Conservation (phyloP, 2,888 invertebrate species). For the Nomada fabriciana region DNA sequence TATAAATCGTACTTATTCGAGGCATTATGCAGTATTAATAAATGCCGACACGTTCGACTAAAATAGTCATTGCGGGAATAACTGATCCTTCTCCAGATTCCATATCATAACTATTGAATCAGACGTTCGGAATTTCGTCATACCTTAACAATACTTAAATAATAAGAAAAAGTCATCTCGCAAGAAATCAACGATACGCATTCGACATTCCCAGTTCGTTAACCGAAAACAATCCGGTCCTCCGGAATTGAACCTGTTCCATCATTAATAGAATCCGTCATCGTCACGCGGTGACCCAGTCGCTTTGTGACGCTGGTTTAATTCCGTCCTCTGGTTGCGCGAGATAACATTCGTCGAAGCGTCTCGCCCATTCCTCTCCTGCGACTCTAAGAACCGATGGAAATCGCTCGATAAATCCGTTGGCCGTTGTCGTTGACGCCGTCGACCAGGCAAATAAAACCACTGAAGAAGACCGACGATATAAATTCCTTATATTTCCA, state of each 20-base stretch:
- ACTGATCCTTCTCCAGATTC: too few species aligned
- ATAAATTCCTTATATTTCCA: conserved; percentile 42
- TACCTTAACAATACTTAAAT: too few species aligned
- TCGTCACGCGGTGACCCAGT: conserved; percentile 16
- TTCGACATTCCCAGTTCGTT: too few species aligned
- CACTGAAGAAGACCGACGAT: conserved; percentile 35
- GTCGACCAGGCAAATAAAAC: conserved; percentile 42
- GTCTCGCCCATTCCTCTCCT: conserved; percentile 22
- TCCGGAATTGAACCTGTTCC: not conserved
- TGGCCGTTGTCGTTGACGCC: conserved; percentile 34
- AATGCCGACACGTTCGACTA: too few species aligned
- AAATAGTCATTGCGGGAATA: too few species aligned
- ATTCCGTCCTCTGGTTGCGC: conserved; percentile 35
- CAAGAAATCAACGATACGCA: too few species aligned
- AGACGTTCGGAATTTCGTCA: too few species aligned
- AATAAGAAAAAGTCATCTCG: too few species aligned
- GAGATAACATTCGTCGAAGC: conserved; percentile 48
- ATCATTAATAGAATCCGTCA: not conserved
- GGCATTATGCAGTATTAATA: too few species aligned
- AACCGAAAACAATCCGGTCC: too few species aligned
- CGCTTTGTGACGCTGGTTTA: conserved; percentile 34
- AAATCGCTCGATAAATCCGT: conserved; percentile 53
- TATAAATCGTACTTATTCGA: too few species aligned
- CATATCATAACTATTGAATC: too few species aligned
- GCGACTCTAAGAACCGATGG: not conserved